Evolutionary conservation across 2,888 invertebrate genomes (phyloP), one percentile per base, ranked within the genome.

Genomic region (Parelbella ahira): DNA sequence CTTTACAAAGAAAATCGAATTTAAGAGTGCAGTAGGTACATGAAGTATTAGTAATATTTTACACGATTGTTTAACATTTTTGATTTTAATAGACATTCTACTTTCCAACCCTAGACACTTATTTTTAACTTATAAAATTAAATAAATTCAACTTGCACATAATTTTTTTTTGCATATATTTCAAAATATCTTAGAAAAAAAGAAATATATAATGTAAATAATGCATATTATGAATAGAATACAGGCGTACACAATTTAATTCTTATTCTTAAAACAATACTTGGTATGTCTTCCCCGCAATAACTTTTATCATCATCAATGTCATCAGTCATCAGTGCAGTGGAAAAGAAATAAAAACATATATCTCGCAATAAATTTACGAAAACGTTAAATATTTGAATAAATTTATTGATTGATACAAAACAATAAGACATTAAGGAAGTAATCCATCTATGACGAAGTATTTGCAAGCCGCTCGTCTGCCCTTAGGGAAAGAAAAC

Each of bases 401-500:
- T 53, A 54, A 56, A 53, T 48, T 53, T 50, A 53, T 49, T 53
- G 53, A 9, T 29, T 18, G 48, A 54, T 44, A 50, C 53, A 54
- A 44, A 25, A 51, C 48, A 46, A 51, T 38, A 51, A 47, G 50
- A 64, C 53, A 53, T 51, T 55, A 55, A 56, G 51, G 55, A 51
- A 53, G 54, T n/a, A n/a, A 44, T 33, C 32, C 41, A 20, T 25
- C 19, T 18, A 19, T 15, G 38, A 51, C n/a, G n/a, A n/a, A 11
- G 56, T 48, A 50, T 52, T 29, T 8, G 25, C 19, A 9, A 19
- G 37, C 38, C 45, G 56, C 49, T 60, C 66, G 55, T 68, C 67
- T 65, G 64, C 63, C 80, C 79, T 81, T 75, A 37, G 63, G 33
- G 71, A 74, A 78, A 83, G 69, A 82, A 81, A 82, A 76, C 48